Evolutionary conservation across 2,888 invertebrate genomes (phyloP), one percentile per base, ranked within the genome.

Genomic region (Ichneumon xanthorius): DNA sequence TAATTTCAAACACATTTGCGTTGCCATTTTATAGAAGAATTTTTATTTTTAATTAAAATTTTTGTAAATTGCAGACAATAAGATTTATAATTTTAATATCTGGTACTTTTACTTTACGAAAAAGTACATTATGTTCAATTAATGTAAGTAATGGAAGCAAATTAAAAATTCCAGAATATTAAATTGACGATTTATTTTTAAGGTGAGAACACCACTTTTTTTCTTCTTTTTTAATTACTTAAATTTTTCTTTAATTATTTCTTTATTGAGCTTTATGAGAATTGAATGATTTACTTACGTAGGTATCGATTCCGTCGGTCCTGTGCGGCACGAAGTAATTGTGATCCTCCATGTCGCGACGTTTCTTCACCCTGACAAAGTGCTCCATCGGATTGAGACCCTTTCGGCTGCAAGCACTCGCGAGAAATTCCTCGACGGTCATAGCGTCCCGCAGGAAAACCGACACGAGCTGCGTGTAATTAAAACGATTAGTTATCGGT

Each of bases 291-390:
- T 9, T 87, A 96, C 98, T 97, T 95, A 99, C 98, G 94, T 98
- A 98, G 94, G 98, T 98, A 94, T 99, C 99, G 92, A 99, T 98
- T 92, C 97, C 96, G 95, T 99, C 98, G 92, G 97, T 97, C 91
- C 98, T 96, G 94, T 98, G 98, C 85, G 99, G 99, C 92, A 99
- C 98, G 95, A 98, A 98, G 95, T 98, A 99, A 95, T 98, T 98
- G 94, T 98, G 98, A 94, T 98, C 98, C 94, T 98, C 98, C 97
- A 98, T 98, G 92, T 99, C 98, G 89, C 97, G 96, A 89, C 98
- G 96, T 94, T 98, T 98, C 95, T 98, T 98, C 89, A 98, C 98
- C 89, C 99, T 96, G 82, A 99, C 98, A 94, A 99, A 99, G 95
- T 99, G 99, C 94, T 99, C 99, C 94, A 98, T 97, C 53, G 99